Conservation (phyloP, 2,113 vertebrate genomes). For the Sinocyclocheilus anshuiensis region DNA sequence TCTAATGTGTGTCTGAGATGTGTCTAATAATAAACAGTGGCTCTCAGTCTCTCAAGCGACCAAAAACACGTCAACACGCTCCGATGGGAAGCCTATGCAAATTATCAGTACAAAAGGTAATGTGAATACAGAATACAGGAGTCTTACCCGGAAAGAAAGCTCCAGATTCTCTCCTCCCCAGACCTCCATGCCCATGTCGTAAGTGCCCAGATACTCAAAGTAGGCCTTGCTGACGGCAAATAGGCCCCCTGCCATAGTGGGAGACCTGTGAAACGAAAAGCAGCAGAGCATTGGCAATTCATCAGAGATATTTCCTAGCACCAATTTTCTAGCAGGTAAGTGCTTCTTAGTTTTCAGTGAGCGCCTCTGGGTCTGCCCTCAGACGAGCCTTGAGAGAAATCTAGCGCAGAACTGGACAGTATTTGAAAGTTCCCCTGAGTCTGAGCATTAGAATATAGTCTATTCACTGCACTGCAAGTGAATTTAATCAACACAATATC, state of each 20-base stretch:
- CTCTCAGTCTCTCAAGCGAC: background rate
- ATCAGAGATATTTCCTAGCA: slow-evolving; percentile 30
- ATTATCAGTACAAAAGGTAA: background rate
- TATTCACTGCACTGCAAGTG: background rate
- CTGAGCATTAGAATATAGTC: background rate
- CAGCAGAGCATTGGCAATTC: slow-evolving; percentile 17
- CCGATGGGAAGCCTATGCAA: background rate
- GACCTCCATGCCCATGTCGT: slow-evolving; percentile 97
- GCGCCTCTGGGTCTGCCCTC: background rate
- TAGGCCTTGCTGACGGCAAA: slow-evolving; percentile 97
- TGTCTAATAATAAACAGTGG: slow-evolving; percentile 27
- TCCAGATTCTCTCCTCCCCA: slow-evolving; percentile 99
- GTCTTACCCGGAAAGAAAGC: slow-evolving; percentile 89
- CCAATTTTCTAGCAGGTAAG: slow-evolving; percentile 30
- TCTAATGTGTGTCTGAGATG: background rate
- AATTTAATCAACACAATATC: background rate
- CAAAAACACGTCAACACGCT: background rate
- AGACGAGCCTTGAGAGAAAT: background rate
- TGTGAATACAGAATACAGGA: background rate
- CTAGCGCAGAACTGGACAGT: background rate
- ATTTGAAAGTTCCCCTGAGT: background rate
- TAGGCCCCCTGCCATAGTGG: slow-evolving; percentile 96
- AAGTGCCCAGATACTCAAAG: slow-evolving; percentile 94
- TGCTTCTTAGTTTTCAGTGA: slow-evolving; percentile 17
- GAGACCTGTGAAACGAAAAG: slow-evolving; percentile 76